Evolutionary conservation across 2,113 vertebrate genomes (phyloP).

Genomic region (Alligator sinensis): DNA sequence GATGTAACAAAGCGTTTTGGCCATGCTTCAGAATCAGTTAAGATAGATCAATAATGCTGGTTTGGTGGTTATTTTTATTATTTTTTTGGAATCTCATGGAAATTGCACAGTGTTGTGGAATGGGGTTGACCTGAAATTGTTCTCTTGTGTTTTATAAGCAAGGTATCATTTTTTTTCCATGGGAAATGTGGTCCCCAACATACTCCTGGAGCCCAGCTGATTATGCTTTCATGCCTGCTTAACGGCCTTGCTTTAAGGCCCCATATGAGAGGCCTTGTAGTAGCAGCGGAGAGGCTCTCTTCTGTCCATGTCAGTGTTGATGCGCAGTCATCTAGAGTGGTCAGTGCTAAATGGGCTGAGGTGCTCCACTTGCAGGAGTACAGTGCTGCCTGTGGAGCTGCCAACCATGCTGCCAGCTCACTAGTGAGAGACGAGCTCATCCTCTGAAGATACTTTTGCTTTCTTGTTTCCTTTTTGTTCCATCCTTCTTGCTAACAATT

Average conservation of each 20-base stretch:
- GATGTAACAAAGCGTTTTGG: not conserved
- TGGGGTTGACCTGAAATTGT: not conserved
- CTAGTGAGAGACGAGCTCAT: not conserved
- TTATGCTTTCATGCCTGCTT: not conserved
- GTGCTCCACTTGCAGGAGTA: not conserved
- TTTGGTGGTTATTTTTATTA: not conserved
- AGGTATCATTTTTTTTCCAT: not conserved
- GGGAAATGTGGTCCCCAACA: not conserved
- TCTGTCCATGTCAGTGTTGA: not conserved
- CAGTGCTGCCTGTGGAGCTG: not conserved
- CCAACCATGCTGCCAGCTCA: not conserved
- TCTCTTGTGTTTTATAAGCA: not conserved
- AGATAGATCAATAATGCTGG: not conserved
- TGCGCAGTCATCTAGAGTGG: not conserved
- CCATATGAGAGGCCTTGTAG: not conserved
- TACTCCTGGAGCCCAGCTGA: not conserved
- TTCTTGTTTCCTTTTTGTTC: not conserved
- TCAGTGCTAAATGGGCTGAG: not conserved
- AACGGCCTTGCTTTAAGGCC: not conserved
- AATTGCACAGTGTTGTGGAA: not conserved
- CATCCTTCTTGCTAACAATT: not conserved
- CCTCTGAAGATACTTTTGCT: not conserved
- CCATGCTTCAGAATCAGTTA: not conserved
- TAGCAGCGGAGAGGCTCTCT: not conserved
- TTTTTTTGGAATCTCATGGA: not conserved